Evolutionary conservation across 2,797 vertebrate genomes (phyloP).

Genomic region (Salmo trutta): DNA sequence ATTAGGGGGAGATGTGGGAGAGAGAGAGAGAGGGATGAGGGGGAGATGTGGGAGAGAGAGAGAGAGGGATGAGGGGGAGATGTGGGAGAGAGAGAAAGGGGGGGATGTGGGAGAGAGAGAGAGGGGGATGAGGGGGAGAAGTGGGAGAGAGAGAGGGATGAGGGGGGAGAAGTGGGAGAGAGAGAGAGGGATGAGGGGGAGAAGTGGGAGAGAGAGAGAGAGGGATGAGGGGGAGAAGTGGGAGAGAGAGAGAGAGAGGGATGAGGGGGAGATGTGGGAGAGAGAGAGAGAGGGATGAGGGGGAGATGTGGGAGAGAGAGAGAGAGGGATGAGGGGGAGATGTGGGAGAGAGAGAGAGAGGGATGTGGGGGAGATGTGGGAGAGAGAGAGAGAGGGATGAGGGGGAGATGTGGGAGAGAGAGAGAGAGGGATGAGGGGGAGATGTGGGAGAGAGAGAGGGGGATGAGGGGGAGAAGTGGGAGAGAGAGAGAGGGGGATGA

Average conservation of each 20-base stretch:
- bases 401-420: background rate
- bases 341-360: background rate
- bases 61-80: background rate
- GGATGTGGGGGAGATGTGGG: background rate
- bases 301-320: background rate
- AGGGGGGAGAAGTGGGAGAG: accelerated
- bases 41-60: accelerated
- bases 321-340: background rate
- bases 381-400: background rate
- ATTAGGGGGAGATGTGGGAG: background rate
- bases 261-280: too few species aligned
- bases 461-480: too few species aligned
- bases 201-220: too few species aligned
- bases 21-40: background rate
- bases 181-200: background rate
- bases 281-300: too few species aligned
- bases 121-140: background rate
- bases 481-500: background rate
- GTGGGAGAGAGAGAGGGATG: background rate
- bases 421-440: background rate
- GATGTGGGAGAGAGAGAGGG: background rate
- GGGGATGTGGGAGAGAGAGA: too few species aligned
- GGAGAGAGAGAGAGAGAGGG: background rate
- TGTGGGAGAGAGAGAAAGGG: background rate
- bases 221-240: background rate